These are phyloP conservation scores for Solenopsis invicta DNA, from an alignment of 1,140 invertebrate genomes.

Conservation along the genomic window DNA sequence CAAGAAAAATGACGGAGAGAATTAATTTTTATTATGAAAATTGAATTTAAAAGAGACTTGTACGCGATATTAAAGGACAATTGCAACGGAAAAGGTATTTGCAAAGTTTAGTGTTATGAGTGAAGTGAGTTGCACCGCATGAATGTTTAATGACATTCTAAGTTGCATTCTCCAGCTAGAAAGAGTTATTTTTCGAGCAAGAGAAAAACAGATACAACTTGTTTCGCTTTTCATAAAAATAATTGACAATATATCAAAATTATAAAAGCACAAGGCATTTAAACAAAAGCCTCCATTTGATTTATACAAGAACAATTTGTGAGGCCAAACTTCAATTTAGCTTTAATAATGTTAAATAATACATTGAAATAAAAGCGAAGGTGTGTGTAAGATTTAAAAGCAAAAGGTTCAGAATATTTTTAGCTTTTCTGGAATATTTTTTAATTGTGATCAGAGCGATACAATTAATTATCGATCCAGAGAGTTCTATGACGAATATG, in stretches of 20 bases:
- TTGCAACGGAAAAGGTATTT: constrained; percentile 6
- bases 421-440: background rate
- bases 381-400: background rate
- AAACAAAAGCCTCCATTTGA: background rate
- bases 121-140: background rate
- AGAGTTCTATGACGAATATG: background rate
- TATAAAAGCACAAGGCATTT: background rate
- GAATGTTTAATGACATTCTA: constrained; percentile 39
- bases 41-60: background rate
- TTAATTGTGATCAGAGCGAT: background rate
- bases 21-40: background rate
- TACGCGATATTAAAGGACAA: background rate
- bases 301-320: background rate
- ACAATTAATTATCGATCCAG: background rate
- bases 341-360: constrained; percentile 17
- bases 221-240: constrained; percentile 7
- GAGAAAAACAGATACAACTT: background rate
- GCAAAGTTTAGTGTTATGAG: constrained; percentile 4
- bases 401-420: background rate
- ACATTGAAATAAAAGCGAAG: background rate
- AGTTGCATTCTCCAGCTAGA: background rate
- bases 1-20: background rate
- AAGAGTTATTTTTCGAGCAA: constrained; percentile 4
- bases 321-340: background rate
- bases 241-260: background rate